Base-by-base conservation (phyloP, 2,888 invertebrate genomes). In the Brachypalpus laphriformis region DNA sequence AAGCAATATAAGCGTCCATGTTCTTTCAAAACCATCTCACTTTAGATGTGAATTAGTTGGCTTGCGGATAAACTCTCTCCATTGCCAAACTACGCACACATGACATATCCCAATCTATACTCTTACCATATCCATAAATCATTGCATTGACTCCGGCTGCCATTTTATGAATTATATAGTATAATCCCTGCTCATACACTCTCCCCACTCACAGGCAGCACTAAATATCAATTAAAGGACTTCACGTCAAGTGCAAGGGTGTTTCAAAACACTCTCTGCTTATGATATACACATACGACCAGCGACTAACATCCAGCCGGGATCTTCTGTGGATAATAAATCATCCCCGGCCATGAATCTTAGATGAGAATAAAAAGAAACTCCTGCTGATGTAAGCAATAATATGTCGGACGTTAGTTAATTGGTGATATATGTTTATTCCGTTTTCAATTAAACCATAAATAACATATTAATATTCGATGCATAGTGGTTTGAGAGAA, bases 381-480 rank as follows among this genome's bases (percentile, higher is more conserved):
- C 72, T 78, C 82, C 78, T 72, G 82, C 77, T 77, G 70, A 70
- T 80, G 80, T 83, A 80, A 80, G 83, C 83, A 83, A 80, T 83
- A 75, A 82, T 70, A 74, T 51, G 74, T 57, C 80, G 80, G 83
- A 83, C 83, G 80, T 83, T 83, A 74, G 80, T 75, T 83, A 83
- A 83, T 83, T 83, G 83, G 70, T 83, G 83, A 83, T 83, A 75
- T 83, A 83, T 80, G 80, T 54, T 80, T 56, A 74, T 80, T 83
- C 83, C 80, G 74, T 59, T 83, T 83, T 83, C 83, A 83, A 83
- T 83, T 83, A 83, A 83, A 80, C 70, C 70, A 83, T 83, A 83
- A 83, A 83, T 83, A 83, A 83, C 83, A 83, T 83, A 83, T 83
- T 80, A 83, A 83, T 80, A 80, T 83, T 80, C 80, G 68, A 83